phyloP scores from a whole-genome alignment of 2,113 vertebrate species.

The Electrona antarctica region DNA sequence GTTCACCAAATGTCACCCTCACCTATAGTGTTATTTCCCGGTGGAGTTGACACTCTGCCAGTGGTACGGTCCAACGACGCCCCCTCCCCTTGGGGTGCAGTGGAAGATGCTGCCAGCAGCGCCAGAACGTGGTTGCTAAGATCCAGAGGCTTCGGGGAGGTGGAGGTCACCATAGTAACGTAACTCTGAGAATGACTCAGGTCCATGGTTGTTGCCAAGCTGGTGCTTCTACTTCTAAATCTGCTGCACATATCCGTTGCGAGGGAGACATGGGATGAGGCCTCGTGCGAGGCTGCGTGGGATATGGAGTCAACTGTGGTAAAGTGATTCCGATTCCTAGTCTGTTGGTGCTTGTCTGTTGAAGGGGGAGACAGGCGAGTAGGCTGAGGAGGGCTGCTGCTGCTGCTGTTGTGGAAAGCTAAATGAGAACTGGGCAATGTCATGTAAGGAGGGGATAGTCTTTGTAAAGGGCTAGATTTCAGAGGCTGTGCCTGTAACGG shows the following conservation, averaged over 20 bases:
- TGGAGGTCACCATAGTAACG: conserved; percentile 46
- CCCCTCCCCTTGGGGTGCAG: conserved; percentile 52
- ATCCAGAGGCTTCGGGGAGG: conserved; percentile 74
- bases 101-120: conserved; percentile 64
- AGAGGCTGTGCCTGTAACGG: conserved; percentile 30
- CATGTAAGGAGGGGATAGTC: conserved; percentile 42
- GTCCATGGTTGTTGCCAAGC: conserved; percentile 40
- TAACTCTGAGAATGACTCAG: conserved; percentile 52
- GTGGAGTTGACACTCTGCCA: conserved; percentile 53
- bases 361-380: conserved; percentile 4
- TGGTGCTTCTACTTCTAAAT: neutral
- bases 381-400: conserved; percentile 14
- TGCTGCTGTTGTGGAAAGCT: conserved; percentile 42
- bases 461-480: conserved; percentile 51
- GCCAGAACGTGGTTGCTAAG: conserved; percentile 74
- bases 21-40: conserved; percentile 59
- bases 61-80: conserved; percentile 35
- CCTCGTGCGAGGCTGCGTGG: conserved; percentile 37
- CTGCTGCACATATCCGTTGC: conserved; percentile 31
- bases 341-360: conserved; percentile 33
- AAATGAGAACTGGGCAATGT: conserved; percentile 37
- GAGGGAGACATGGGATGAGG: conserved; percentile 21
- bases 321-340: conserved; percentile 34
- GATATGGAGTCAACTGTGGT: conserved; percentile 40
- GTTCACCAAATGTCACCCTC: neutral